Evolutionary conservation across 2,797 vertebrate genomes (phyloP).

Genomic region (Tachyglossus aculeatus): DNA sequence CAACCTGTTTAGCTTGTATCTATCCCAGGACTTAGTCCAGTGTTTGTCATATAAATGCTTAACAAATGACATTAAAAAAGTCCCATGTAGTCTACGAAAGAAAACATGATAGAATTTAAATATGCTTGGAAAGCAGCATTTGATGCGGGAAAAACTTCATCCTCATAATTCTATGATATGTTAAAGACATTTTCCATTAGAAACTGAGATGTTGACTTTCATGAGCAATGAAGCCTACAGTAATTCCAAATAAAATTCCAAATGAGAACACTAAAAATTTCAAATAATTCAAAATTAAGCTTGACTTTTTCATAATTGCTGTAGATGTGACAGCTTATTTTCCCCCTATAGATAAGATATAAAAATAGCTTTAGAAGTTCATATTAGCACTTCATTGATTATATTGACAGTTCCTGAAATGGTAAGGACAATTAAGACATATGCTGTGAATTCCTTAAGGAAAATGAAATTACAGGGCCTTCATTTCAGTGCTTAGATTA

Average conservation of each 20-base stretch:
- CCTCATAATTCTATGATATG: background rate
- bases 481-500: slow-evolving; percentile 4
- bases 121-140: no score
- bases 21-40: no score
- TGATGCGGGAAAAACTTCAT: no score
- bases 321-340: background rate
- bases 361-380: background rate
- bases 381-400: background rate
- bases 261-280: no score
- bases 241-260: background rate
- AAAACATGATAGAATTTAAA: no score
- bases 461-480: background rate
- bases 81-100: no score
- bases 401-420: background rate
- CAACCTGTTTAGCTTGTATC: no score
- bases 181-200: slow-evolving; percentile 20
- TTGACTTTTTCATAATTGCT: slow-evolving; percentile 7
- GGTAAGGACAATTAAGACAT: background rate
- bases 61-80: no score
- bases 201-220: slow-evolving; percentile 1
- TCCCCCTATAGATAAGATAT: background rate
- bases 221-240: slow-evolving; percentile 21
- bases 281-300: no score
- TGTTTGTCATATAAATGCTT: no score
- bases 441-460: background rate